Percentiles rank a stretch among this genome's conserved stretches.
Evolutionary conservation across 1,140 invertebrate genomes (phyloP).

Genomic region (Venustaconcha ellipsiformis): DNA sequence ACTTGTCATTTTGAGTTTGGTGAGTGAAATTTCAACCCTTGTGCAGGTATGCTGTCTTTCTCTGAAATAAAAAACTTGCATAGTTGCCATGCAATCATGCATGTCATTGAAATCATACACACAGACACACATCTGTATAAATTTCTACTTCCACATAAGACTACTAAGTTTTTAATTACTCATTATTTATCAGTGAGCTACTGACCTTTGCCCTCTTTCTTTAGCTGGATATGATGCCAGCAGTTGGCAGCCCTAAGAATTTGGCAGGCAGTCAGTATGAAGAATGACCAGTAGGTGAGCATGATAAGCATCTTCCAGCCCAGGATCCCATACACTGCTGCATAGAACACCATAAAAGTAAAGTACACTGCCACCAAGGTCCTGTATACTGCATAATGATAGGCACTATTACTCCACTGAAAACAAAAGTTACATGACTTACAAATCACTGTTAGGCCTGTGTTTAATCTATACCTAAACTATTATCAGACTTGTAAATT

Average conservation of each 20-base stretch:
- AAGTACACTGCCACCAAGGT: slow-evolving; percentile 41
- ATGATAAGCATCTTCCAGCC: slow-evolving; percentile 55
- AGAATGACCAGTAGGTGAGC: slow-evolving; percentile 62
- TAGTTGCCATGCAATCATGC: no score
- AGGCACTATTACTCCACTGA: slow-evolving; percentile 47
- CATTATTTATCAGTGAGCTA: not conserved
- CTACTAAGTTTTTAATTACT: not conserved
- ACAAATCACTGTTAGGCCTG: not conserved
- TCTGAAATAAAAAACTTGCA: no score
- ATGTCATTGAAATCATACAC: no score
- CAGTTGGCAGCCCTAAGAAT: slow-evolving; percentile 47
- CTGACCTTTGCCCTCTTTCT: slow-evolving; percentile 33
- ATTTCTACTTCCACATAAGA: no score
- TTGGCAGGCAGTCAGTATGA: slow-evolving; percentile 43
- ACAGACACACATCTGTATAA: no score
- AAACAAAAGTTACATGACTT: slow-evolving; percentile 7
- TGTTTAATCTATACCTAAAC: not conserved
- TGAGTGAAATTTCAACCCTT: no score
- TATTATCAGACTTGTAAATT: not conserved
- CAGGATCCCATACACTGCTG: slow-evolving; percentile 37
- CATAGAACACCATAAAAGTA: slow-evolving; percentile 46
- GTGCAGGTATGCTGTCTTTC: no score
- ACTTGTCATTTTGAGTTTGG: no score
- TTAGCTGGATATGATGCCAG: slow-evolving; percentile 42
- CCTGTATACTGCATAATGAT: slow-evolving; percentile 47